Evolutionary conservation across 2,888 invertebrate species (phyloP).

Genomic region (Scelioninae gen. 1): DNA sequence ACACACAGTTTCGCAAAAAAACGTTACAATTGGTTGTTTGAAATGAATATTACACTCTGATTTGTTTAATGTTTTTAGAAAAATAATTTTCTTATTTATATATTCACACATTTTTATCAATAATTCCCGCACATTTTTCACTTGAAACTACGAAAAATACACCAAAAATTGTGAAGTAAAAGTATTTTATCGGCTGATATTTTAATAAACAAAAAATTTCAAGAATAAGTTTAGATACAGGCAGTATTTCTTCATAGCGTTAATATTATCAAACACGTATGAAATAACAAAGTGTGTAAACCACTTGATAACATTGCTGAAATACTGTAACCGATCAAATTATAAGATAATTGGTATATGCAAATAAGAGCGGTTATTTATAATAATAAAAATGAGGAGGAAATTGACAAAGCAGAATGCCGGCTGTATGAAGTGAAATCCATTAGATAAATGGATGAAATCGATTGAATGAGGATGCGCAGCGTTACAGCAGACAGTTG

Average conservation of each 20-base stretch:
- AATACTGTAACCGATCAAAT: conserved; percentile 22
- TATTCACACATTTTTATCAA: too few species aligned
- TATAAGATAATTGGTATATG: conserved; percentile 38
- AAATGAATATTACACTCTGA: too few species aligned
- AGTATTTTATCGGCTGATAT: neutral
- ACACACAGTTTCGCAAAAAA: too few species aligned
- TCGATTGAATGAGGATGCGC: conserved; percentile 52
- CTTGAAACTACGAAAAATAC: too few species aligned
- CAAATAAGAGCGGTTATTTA: conserved; percentile 30
- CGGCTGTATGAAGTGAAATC: conserved; percentile 15
- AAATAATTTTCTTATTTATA: too few species aligned
- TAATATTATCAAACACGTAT: conserved; percentile 21
- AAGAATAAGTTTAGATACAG: conserved; percentile 4
- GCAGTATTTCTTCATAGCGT: neutral
- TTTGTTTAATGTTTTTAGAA: too few species aligned
- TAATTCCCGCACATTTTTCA: too few species aligned
- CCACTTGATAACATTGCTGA: conserved; percentile 1
- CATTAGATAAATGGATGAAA: conserved; percentile 61
- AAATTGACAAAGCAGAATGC: conserved; percentile 36
- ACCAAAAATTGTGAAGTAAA: too few species aligned
- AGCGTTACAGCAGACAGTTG: conserved; percentile 1
- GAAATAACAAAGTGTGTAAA: conserved; percentile 8
- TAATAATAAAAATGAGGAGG: conserved; percentile 17
- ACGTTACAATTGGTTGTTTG: too few species aligned
- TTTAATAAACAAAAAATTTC: conserved; percentile 24